These are phyloP conservation scores for Colletes collaris DNA, from an alignment of 2,888 invertebrate genomes.

Conservation along the genomic window DNA sequence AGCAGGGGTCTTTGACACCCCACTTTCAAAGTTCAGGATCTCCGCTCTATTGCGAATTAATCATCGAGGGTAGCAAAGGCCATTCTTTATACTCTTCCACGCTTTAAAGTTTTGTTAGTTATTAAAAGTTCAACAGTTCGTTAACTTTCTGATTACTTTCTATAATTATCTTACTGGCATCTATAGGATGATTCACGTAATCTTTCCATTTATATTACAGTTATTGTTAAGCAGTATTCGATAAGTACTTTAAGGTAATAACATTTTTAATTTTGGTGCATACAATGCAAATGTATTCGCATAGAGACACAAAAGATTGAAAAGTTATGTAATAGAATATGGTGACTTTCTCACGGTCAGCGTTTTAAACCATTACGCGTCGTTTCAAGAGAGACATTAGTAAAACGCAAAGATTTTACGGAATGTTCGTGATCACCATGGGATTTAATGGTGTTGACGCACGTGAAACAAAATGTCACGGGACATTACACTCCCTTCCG, in stretches of 20 bases:
- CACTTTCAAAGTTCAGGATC: conserved; percentile 26
- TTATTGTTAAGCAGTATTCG: no score
- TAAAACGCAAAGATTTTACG: conserved; percentile 29
- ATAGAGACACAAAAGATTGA: no score
- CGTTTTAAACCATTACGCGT: background rate
- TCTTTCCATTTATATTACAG: no score
- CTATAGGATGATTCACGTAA: no score
- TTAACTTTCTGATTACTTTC: background rate
- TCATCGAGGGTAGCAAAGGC: conserved; percentile 42
- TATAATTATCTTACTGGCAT: no score
- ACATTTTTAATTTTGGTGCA: no score
- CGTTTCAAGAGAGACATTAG: conserved; percentile 3
- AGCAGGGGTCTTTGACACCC: conserved; percentile 40
- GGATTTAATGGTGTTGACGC: conserved; percentile 56
- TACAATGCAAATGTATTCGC: no score
- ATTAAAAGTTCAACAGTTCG: background rate
- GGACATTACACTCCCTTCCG: conserved; percentile 69
- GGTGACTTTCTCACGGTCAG: background rate
- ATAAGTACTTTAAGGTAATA: no score
- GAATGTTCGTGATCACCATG: conserved; percentile 34
- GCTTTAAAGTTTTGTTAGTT: background rate
- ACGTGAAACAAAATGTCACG: conserved; percentile 63
- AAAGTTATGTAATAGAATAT: no score
- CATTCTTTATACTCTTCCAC: conserved; percentile 1
- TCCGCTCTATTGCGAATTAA: conserved; percentile 46